Evolutionary conservation across 2,888 invertebrate genomes (phyloP).

Genomic region (Automeris io): DNA sequence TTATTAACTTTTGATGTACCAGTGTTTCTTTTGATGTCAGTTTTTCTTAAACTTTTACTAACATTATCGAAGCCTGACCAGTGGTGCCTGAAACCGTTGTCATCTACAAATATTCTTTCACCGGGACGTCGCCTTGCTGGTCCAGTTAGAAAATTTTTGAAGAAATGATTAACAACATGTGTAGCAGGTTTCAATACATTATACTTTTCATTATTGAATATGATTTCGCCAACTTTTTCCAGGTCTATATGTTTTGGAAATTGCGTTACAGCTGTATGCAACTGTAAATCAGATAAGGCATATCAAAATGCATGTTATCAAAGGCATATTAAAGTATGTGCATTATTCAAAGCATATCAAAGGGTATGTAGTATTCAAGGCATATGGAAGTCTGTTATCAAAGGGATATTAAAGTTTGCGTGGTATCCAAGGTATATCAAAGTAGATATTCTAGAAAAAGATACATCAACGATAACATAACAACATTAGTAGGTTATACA

Average conservation of each 20-base stretch:
- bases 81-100: conserved; percentile 47
- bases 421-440: too few species aligned
- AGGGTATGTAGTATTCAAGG: too few species aligned
- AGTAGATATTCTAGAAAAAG: too few species aligned
- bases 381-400: too few species aligned
- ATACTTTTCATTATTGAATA: conserved; percentile 38
- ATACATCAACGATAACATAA: too few species aligned
- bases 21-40: too few species aligned
- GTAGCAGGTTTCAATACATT: conserved; percentile 40
- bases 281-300: conserved; percentile 18
- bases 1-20: too few species aligned
- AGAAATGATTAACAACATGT: conserved; percentile 43
- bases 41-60: conserved; percentile 26
- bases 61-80: conserved; percentile 38
- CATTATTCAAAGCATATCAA: too few species aligned
- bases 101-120: conserved; percentile 39
- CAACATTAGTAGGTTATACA: too few species aligned
- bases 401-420: too few species aligned
- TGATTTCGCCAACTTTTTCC: conserved; percentile 40
- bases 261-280: conserved; percentile 16
- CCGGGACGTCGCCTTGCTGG: conserved; percentile 18
- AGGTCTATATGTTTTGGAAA: conserved; percentile 44
- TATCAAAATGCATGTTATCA: too few species aligned
- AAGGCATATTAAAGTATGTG: too few species aligned
- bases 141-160: conserved; percentile 37